Evolutionary conservation across 2,888 invertebrate species (phyloP).

Genomic region (Ellobium chinense): DNA sequence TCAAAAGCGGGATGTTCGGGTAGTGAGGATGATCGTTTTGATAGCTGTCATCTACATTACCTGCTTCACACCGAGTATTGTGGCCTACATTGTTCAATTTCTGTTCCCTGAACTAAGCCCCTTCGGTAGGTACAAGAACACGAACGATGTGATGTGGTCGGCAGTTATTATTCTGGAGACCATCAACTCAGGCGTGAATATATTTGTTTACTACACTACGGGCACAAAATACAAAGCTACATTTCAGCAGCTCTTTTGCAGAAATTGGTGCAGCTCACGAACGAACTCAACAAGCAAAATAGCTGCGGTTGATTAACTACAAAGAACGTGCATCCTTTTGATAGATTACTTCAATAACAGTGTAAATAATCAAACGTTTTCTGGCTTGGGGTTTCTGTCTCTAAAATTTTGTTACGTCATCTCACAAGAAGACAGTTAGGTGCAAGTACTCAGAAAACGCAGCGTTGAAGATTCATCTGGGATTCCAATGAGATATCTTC

Average conservation of each 20-base stretch:
- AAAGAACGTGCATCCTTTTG: no score
- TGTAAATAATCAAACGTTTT: no score
- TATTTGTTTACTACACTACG: conserved; percentile 14
- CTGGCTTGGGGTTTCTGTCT: no score
- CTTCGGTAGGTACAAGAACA: neutral
- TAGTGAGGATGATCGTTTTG: neutral
- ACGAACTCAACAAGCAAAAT: no score
- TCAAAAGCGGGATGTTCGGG: neutral
- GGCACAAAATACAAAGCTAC: conserved; percentile 11
- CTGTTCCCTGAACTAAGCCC: neutral
- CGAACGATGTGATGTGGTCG: neutral
- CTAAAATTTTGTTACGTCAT: no score
- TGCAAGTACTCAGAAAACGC: no score
- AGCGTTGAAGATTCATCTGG: no score
- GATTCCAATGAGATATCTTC: no score
- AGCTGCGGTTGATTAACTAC: no score
- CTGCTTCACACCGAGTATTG: neutral
- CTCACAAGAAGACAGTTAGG: no score
- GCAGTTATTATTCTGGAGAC: conserved; percentile 1
- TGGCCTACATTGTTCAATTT: neutral
- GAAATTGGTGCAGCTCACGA: neutral
- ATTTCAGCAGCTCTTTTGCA: neutral
- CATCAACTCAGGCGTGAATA: conserved; percentile 23
- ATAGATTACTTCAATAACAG: no score
- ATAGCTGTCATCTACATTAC: neutral